Base-by-base conservation (phyloP, 2,888 invertebrate species). In the Anaspis maculata region DNA sequence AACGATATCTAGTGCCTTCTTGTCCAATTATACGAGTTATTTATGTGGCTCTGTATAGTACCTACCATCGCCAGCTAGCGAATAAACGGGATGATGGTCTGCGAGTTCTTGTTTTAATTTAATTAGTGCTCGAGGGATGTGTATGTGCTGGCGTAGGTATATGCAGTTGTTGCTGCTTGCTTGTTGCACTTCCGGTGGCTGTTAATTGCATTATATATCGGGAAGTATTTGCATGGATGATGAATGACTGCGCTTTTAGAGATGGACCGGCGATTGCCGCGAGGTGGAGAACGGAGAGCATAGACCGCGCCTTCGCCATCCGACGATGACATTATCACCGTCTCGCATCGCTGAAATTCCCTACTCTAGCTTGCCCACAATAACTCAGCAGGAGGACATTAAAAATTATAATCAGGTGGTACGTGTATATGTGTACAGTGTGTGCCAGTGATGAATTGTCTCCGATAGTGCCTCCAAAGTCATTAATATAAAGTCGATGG, bases 221-320 rank as follows among this genome's bases (percentile, higher is more conserved):
- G 24, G 22, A 15, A 26, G 15, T 29, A 39, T 39, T 39, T 36
- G 39, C 39, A 39, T 39, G 25, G 39, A 39, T 39, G 39, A 39
- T 39, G 39, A 10, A 35, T 27, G 10, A 5, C 9, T 15, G 27
- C 26, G 11, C 23, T 25, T n/a, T n/a, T n/a, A n/a, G 27, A 35
- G 35, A 35, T 35, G 35, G 35, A 26, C 30, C 30, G 22, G 25
- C 23, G 34, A 34, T 34, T 34, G 35, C 27, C n/a, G n/a, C n/a
- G n/a, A n/a, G n/a, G n/a, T n/a, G n/a, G n/a, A n/a, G n/a, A n/a
- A n/a, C n/a, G n/a, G n/a, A n/a, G n/a, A n/a, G 24, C 25, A 31
- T 32, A 28, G 34, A 35, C 34, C 34, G 34, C 34, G 33, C 34
- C 34, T 35, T 35, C 27, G 35, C 35, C 35, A 31, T 35, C 35